These are phyloP conservation scores for Rhynchotus rufescens DNA, from an alignment of 2,797 vertebrate genomes.

Conservation along the genomic window DNA sequence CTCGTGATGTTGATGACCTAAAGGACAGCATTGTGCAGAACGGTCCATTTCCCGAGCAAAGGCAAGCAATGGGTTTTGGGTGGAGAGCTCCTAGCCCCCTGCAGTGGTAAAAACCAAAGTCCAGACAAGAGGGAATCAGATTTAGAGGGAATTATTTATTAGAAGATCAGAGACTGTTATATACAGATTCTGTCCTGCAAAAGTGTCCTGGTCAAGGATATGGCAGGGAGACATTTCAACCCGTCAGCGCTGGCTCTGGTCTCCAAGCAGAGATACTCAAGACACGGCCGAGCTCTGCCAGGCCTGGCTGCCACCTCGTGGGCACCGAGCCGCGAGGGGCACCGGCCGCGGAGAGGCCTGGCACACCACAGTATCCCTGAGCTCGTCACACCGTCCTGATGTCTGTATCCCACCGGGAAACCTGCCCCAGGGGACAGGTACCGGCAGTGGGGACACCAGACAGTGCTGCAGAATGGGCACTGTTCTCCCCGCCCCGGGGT, in stretches of 20 bases:
- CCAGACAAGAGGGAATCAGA: neutral
- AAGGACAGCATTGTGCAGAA: neutral
- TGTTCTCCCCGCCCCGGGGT: neutral
- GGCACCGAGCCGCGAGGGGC: neutral
- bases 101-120: neutral
- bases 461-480: constrained; percentile 1
- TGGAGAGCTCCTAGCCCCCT: neutral
- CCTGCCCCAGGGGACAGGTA: neutral
- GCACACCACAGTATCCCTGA: constrained; percentile 12
- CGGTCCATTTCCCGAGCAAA: neutral
- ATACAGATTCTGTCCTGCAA: constrained; percentile 67
- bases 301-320: neutral
- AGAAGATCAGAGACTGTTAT: constrained; percentile 45
- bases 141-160: constrained; percentile 60
- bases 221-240: constrained; percentile 1
- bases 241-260: neutral
- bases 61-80: neutral
- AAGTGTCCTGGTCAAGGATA: constrained; percentile 25
- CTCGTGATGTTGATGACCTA: neutral
- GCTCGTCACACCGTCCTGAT: neutral
- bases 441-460: neutral
- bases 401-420: neutral
- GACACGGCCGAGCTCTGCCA: constrained; percentile 50
- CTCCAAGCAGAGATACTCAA: constrained; percentile 35
- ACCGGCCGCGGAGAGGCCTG: neutral